Evolutionary conservation across 2,888 invertebrate genomes (phyloP).

Genomic region (Pecten maximus): DNA sequence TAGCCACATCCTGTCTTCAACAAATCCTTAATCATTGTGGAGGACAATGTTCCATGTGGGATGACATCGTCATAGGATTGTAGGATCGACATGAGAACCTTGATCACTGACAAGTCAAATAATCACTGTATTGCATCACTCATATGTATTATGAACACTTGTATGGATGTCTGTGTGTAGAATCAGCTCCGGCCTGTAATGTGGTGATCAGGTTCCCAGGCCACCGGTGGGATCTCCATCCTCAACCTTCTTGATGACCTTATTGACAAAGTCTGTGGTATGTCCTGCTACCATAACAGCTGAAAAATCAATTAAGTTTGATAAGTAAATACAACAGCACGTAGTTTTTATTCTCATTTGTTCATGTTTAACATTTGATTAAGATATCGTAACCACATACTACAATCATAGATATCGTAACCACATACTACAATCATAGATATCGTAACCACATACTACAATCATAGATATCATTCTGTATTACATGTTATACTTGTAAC

Average conservation of each 20-base stretch:
- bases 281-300: constrained; percentile 94
- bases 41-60: not conserved
- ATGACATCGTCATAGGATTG: not conserved
- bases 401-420: too few species aligned
- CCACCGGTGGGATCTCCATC: constrained; percentile 87
- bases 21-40: not conserved
- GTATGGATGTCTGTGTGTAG: not conserved
- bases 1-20: not conserved
- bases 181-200: not conserved
- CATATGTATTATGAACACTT: not conserved
- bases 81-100: not conserved
- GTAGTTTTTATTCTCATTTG: too few species aligned
- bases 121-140: not conserved
- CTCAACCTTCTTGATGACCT: constrained; percentile 93
- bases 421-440: not conserved
- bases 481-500: too few species aligned
- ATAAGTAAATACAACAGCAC: too few species aligned
- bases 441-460: not conserved
- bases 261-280: constrained; percentile 96
- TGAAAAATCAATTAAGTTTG: constrained; percentile 79
- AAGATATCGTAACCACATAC: too few species aligned
- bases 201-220: constrained; percentile 14
- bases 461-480: too few species aligned
- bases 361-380: too few species aligned
- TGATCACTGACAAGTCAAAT: not conserved